Conservation (phyloP, 2,113 vertebrate species). For the Peucedramus taeniatus region DNA sequence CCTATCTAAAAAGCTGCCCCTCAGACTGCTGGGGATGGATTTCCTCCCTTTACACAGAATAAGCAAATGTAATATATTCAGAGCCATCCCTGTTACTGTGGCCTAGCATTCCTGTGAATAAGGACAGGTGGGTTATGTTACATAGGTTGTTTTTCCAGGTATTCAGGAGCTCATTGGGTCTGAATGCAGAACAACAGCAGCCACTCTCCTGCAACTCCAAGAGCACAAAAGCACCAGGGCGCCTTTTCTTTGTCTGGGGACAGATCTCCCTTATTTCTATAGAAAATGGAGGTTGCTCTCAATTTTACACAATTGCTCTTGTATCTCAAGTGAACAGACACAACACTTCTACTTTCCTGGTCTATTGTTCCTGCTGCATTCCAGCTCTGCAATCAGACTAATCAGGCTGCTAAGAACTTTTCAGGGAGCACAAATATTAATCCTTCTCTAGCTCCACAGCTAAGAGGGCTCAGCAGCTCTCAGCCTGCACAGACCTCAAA, state of each 20-base stretch:
- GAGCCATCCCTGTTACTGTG: neutral
- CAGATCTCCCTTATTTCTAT: neutral
- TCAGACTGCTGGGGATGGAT: neutral
- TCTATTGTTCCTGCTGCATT: neutral
- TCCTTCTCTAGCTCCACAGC: neutral
- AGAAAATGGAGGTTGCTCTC: neutral
- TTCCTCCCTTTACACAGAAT: neutral
- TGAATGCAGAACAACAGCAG: neutral
- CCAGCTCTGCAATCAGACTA: neutral
- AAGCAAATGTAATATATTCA: neutral
- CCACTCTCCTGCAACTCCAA: neutral
- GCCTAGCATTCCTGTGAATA: neutral
- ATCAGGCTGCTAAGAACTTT: neutral
- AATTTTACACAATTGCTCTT: neutral
- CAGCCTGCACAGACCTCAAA: neutral
- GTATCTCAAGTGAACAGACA: neutral
- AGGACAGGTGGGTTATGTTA: neutral
- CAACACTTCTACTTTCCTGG: neutral
- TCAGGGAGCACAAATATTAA: neutral
- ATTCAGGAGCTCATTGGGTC: neutral
- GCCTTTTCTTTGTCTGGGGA: neutral
- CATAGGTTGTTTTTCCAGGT: fast-evolving
- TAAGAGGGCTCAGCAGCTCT: neutral
- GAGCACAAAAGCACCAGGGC: neutral
- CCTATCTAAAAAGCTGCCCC: neutral